Base-by-base conservation (phyloP, 2,888 invertebrate species). In the Alloplasta piceator region DNA sequence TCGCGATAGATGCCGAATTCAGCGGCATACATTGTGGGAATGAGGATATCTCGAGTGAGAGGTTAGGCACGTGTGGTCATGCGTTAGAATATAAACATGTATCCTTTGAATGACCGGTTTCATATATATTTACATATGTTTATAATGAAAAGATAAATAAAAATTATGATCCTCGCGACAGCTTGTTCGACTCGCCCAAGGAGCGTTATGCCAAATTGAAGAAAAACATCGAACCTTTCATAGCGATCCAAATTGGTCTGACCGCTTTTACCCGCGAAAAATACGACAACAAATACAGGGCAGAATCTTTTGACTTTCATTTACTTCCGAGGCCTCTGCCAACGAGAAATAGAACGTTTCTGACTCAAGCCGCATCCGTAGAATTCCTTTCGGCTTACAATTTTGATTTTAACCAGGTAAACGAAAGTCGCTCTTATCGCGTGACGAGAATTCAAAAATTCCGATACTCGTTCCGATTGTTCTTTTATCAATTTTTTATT, bases 351-450 rank as follows among this genome's bases (percentile, higher is more conserved):
- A 94, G 94, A 83, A 91, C 93, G 39, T 94, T 95, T 88, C 92
- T 93, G 56, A 95, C 95, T 87, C 95, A 96, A 92, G 94, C 95
- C 0, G 94, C 94, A 0, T 94, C 95, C 4, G 87, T 96, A 10
- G 94, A 94, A 77, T 97, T 96, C 90, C 92, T 96, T 46, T 93
- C 93, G 85, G 90, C 89, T 68, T 93, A 95, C 88, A 93, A 94
- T 36, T 96, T 96, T 91, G 94, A 97, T 92, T 97, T 96, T 89
- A 96, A 96, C 91, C 96, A 96, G 95, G 96, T 96, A 16, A 14
- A 56, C 48, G 5, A 46, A 10, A 50, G 66, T 60, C 14, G 36
- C 6, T 63, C 12, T 39, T 10, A 46, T 36, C 1, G 2, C 6
- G 7, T 52, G 26, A 26, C 26, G n/a, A n/a, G n/a, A 26, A 26